phyloP scores from a whole-genome alignment of 1,140 invertebrate species.

The Tachypleus tridentatus region DNA sequence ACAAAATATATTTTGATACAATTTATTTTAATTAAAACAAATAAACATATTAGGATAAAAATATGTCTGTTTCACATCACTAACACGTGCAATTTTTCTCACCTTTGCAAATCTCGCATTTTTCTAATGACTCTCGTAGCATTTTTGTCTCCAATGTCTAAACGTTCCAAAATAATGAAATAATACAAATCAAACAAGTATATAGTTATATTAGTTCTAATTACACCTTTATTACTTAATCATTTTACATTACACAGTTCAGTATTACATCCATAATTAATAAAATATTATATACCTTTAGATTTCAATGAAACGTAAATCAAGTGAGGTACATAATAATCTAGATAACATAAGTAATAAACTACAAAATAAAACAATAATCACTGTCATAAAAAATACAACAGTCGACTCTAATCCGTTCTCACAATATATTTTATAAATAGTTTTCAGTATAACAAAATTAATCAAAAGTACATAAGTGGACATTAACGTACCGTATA shows the following conservation, averaged over 20 bases:
- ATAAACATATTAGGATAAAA: neutral
- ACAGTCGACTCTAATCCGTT: neutral
- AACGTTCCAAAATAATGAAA: constrained; percentile 17
- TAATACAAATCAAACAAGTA: too few relatives aligned
- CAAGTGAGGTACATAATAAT: too few relatives aligned
- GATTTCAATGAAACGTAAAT: neutral
- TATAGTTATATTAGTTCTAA: neutral
- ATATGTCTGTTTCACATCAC: neutral
- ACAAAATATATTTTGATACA: neutral
- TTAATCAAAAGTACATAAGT: neutral
- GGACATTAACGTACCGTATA: neutral
- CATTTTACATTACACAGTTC: neutral
- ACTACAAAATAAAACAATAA: too few relatives aligned
- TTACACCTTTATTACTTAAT: neutral
- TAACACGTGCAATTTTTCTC: constrained; percentile 10
- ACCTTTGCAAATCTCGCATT: constrained; percentile 55
- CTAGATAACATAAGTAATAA: too few relatives aligned
- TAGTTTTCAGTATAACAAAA: neutral
- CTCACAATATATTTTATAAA: neutral
- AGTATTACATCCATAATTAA: neutral
- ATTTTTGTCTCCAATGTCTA: constrained; percentile 57
- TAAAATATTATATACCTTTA: neutral
- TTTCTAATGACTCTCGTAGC: constrained; percentile 55
- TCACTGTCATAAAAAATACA: too few relatives aligned
- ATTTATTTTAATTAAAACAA: too few relatives aligned